Evolutionary conservation across 1,140 invertebrate species (phyloP).

Genomic region (Aphelenchoides fujianensis): DNA sequence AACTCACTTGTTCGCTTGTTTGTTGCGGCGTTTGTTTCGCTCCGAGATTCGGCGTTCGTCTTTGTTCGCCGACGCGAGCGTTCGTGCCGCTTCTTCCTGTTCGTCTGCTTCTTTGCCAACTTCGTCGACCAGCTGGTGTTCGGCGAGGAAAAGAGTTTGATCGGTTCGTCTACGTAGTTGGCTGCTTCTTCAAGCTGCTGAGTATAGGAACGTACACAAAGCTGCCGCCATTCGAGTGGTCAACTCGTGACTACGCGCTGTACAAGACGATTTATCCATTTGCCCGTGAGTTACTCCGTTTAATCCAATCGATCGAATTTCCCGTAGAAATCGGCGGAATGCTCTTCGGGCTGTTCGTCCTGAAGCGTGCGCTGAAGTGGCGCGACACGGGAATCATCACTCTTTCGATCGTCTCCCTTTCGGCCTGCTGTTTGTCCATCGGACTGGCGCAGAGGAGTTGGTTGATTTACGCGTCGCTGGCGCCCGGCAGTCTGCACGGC

Average conservation of each 20-base stretch:
- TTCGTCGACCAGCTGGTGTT: constrained; percentile 23
- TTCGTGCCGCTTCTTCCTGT: not conserved
- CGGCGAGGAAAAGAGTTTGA: constrained; percentile 29
- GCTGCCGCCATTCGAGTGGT: constrained; percentile 23
- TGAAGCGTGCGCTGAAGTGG: constrained; percentile 38
- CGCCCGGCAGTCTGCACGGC: too few species aligned
- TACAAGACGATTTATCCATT: constrained; percentile 49
- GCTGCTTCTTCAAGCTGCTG: too few species aligned
- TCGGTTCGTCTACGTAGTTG: constrained; percentile 8
- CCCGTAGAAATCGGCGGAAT: constrained; percentile 49
- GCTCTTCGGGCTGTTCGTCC: constrained; percentile 43
- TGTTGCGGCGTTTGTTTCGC: constrained; percentile 10
- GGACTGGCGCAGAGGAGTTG: too few species aligned
- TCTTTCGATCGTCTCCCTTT: too few species aligned
- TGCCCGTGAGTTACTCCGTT: constrained; percentile 31
- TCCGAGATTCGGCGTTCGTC: constrained; percentile 11
- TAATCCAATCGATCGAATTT: not conserved
- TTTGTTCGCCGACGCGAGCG: not conserved
- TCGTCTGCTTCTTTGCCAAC: constrained; percentile 1
- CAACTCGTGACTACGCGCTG: constrained; percentile 42
- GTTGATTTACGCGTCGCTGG: too few species aligned
- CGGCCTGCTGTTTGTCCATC: too few species aligned
- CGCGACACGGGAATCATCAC: too few species aligned
- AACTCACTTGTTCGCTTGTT: too few species aligned
- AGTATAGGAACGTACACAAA: constrained; percentile 24